Base-by-base conservation (phyloP, 2,797 vertebrate genomes). In the Staurois parvus region DNA sequence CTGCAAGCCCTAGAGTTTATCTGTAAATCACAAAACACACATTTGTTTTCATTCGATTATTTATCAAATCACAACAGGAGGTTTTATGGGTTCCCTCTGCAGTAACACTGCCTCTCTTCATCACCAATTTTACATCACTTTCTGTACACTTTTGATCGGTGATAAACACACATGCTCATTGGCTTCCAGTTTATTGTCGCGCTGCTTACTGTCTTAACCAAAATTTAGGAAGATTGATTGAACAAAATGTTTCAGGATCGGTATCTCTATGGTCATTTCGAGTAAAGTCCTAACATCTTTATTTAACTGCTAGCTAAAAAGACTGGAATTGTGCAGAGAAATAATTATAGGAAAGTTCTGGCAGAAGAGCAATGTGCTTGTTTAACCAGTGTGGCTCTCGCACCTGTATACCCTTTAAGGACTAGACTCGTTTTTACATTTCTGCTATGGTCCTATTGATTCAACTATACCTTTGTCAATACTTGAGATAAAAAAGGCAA, bases 21-120 rank as follows among this genome's bases (percentile, higher is more conserved):
- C 69, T 34, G 24, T 40, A 73, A 81, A 72, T 73, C 48, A 81
- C 67, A 59, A 82, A 73, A 72, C 37, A 72, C 62, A 29, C 59
- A 42, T 59, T 73, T 30, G 26, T 82, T n/a, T n/a, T 74, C 32
- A 24, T 83, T 83, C 40, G 26, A 83, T 83, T 74, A 75, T 83
- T 42, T 66, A 83, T 74, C 70, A 48, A 26, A 74, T 73, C 59
- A 82, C 32, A 30, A 45, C 59, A 48, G 59, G 64, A 72, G 56
- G 45, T 72, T 82, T 75, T 82, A 82, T 82, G 80, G 62, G 52
- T 73, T 29, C 32, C 26, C 34, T 28, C 30, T 42, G 72, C 70
- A 67, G 52, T 72, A 83, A 67, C 75, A 66, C 40, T 82, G 70
- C 37, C 28, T 40, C 72, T 74, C 19, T 75, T 66, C 28, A 75